These are phyloP conservation scores for Equus przewalskii DNA, from an alignment of 2,113 vertebrate species.

Conservation along the genomic window DNA sequence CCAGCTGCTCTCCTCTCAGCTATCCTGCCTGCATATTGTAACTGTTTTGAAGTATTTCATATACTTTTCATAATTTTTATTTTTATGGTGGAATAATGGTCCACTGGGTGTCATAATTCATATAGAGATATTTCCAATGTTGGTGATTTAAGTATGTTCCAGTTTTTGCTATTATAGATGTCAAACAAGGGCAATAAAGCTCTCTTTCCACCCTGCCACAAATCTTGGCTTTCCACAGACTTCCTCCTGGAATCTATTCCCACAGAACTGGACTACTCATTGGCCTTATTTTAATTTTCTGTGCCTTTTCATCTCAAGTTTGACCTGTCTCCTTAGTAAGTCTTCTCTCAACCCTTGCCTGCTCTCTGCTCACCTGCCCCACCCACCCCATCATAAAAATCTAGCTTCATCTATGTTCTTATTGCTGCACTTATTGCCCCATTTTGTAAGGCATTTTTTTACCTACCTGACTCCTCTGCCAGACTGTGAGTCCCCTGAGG, in stretches of 20 bases:
- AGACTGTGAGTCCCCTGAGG: conserved; percentile 48
- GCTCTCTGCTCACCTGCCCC: not conserved
- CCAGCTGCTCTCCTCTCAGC: not conserved
- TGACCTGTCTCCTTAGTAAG: not conserved
- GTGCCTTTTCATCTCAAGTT: not conserved
- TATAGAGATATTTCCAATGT: not conserved
- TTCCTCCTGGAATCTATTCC: not conserved
- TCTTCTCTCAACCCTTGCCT: not conserved
- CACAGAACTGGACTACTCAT: too few species aligned
- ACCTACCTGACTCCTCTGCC: not conserved
- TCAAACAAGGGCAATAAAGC: not conserved
- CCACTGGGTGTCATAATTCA: not conserved
- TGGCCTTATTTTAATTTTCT: not conserved
- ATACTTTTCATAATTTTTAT: conserved; percentile 1
- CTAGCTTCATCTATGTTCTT: not conserved
- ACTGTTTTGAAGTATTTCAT: not conserved
- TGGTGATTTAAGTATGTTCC: not conserved
- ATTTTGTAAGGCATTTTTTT: not conserved
- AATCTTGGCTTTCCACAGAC: not conserved
- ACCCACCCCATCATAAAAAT: not conserved
- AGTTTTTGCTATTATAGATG: conserved; percentile 17
- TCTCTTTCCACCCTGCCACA: not conserved
- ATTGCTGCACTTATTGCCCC: not conserved
- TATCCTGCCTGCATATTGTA: not conserved
- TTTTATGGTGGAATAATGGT: not conserved